These are phyloP conservation scores for Phalanger gymnotis DNA, from an alignment of 2,797 vertebrate genomes.

Conservation along the genomic window DNA sequence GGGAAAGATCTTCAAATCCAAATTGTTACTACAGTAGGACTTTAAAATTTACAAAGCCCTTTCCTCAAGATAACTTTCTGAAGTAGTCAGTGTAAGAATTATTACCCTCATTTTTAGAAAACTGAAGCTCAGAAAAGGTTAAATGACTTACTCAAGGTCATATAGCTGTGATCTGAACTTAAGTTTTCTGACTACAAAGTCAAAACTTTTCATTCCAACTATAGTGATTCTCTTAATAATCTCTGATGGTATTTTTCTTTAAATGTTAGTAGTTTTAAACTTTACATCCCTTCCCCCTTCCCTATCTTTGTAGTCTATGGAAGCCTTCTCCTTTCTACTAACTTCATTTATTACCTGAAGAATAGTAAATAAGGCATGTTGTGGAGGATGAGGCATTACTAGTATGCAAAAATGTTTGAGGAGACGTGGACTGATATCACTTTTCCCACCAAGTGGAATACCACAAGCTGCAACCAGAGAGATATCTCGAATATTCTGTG, in stretches of 20 bases:
- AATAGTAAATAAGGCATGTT: slow-evolving; percentile 72
- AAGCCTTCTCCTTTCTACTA: not conserved
- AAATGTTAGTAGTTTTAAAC: not conserved
- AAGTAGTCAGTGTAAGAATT: not conserved
- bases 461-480: slow-evolving; percentile 79
- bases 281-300: not conserved
- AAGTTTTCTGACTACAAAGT: not conserved
- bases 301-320: not conserved
- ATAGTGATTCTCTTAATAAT: not conserved
- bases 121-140: not conserved
- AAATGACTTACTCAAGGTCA: not conserved
- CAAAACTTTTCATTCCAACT: not conserved
- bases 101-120: not conserved
- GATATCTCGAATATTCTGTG: slow-evolving; percentile 79
- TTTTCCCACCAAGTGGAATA: slow-evolving; percentile 62
- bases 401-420: slow-evolving; percentile 81
- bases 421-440: slow-evolving; percentile 75
- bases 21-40: too few species aligned
- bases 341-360: slow-evolving; percentile 74
- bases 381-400: slow-evolving; percentile 78
- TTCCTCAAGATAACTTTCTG: not conserved
- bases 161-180: not conserved
- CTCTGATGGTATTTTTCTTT: not conserved
- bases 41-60: not conserved
- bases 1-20: too few species aligned